These are phyloP conservation scores for Scolanthus callimorphus DNA, from an alignment of 92 coral and sea anemone species.

Conservation along the genomic window DNA sequence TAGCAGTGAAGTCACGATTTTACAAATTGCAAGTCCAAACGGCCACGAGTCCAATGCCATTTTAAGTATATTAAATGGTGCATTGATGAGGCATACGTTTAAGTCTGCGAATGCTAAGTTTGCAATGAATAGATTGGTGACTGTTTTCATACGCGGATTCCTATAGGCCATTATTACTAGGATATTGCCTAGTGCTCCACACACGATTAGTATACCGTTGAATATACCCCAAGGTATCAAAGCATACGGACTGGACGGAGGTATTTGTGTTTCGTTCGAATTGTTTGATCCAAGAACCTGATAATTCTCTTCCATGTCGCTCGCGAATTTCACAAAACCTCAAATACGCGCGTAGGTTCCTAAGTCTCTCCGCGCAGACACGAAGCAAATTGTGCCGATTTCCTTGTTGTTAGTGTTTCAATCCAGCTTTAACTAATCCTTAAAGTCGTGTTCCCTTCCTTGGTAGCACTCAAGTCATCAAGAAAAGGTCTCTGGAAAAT, in stretches of 20 bases:
- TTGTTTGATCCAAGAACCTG: neutral
- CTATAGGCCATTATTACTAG: constrained; percentile 75
- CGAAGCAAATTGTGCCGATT: too few species aligned
- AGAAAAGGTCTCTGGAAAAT: too few species aligned
- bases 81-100: constrained; percentile 64
- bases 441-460: too few species aligned
- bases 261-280: neutral
- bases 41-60: constrained; percentile 54
- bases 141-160: constrained; percentile 83
- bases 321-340: too few species aligned
- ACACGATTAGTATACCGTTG: constrained; percentile 40
- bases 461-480: too few species aligned
- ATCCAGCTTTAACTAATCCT: too few species aligned
- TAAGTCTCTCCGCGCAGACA: too few species aligned
- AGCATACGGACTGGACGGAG: too few species aligned
- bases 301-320: too few species aligned
- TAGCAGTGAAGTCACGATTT: constrained; percentile 45
- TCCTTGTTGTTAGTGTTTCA: too few species aligned
- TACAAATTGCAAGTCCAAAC: constrained; percentile 67
- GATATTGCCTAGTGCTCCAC: constrained; percentile 64
- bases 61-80: constrained; percentile 53
- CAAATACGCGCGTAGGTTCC: too few species aligned
- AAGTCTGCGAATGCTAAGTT: constrained; percentile 83
- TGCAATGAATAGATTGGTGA: constrained; percentile 81
- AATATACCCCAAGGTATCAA: constrained; percentile 41